phyloP scores from a whole-genome alignment of 2,797 vertebrate species.

The Chelmon rostratus region DNA sequence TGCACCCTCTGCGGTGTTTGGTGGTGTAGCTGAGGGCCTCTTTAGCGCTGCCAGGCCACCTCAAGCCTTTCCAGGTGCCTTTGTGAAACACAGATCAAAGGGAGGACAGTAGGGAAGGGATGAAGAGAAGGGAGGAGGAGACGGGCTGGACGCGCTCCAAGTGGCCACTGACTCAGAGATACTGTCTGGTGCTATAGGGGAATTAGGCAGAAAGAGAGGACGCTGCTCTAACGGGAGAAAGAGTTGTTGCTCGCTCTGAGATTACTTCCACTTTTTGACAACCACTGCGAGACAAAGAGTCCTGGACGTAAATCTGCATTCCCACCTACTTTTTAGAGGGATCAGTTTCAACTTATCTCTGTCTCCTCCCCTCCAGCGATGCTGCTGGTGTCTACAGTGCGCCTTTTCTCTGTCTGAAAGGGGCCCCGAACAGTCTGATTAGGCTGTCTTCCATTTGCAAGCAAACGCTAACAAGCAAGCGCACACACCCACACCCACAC shows the following conservation, averaged over 20 bases:
- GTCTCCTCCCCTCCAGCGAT: background rate
- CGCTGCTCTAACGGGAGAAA: background rate
- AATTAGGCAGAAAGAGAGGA: conserved; percentile 27
- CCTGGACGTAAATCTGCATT: conserved; percentile 32
- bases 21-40: conserved; percentile 59
- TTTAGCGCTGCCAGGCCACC: conserved; percentile 73
- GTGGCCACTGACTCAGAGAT: conserved; percentile 41
- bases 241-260: background rate
- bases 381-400: conserved; percentile 2
- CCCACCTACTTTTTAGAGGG: conserved; percentile 10
- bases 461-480: conserved; percentile 44
- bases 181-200: conserved; percentile 15
- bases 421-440: conserved; percentile 30
- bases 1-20: conserved; percentile 46
- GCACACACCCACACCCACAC: conserved; percentile 3
- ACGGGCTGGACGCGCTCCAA: conserved; percentile 58
- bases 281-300: conserved; percentile 22
- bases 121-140: conserved; percentile 25
- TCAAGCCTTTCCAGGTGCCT: conserved; percentile 77
- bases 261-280: conserved; percentile 29
- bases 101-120: conserved; percentile 44
- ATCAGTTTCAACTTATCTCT: conserved; percentile 27
- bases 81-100: conserved; percentile 81
- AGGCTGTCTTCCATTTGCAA: conserved; percentile 42
- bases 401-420: conserved; percentile 17